A percentile compares a stretch with the other conserved stretches of the same genome.
Evolutionary conservation across 2,113 vertebrate species (phyloP).

Genomic region (Junco hyemalis): DNA sequence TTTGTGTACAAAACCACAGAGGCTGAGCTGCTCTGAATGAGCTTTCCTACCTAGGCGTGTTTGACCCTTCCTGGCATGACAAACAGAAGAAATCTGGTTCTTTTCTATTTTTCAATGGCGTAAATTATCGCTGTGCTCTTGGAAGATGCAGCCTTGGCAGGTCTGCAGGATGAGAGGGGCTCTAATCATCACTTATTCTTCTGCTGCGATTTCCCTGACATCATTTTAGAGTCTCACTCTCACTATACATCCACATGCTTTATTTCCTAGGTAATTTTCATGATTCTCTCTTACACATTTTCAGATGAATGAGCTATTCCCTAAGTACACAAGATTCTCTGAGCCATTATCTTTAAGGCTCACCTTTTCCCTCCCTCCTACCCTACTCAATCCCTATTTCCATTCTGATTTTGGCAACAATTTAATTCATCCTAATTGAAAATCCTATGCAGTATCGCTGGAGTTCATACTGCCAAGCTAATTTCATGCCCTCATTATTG

Average conservation of each 20-base stretch:
- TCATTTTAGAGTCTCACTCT: not conserved
- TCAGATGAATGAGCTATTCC: constrained; percentile 7
- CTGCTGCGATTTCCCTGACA: not conserved
- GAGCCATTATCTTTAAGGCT: not conserved
- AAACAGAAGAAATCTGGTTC: constrained; percentile 20
- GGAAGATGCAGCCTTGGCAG: constrained; percentile 3
- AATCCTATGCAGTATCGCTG: not conserved
- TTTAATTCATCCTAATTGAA: constrained; percentile 11
- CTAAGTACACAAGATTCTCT: not conserved
- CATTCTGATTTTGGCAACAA: not conserved
- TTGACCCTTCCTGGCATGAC: constrained; percentile 23
- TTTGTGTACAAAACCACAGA: not conserved
- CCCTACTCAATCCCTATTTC: not conserved
- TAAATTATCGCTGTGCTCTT: constrained; percentile 38
- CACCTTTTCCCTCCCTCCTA: not conserved
- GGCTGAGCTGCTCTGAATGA: not conserved
- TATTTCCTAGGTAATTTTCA: constrained; percentile 44
- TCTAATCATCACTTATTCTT: constrained; percentile 60
- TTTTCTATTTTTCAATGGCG: constrained; percentile 26
- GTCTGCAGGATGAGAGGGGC: constrained; percentile 1
- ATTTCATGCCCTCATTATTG: constrained; percentile 9
- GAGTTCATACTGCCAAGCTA: not conserved
- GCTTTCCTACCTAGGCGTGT: not conserved
- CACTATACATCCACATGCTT: not conserved
- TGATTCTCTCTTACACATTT: not conserved